phyloP scores from a whole-genome alignment of 2,797 vertebrate species.

The Phalloptychus januarius region DNA sequence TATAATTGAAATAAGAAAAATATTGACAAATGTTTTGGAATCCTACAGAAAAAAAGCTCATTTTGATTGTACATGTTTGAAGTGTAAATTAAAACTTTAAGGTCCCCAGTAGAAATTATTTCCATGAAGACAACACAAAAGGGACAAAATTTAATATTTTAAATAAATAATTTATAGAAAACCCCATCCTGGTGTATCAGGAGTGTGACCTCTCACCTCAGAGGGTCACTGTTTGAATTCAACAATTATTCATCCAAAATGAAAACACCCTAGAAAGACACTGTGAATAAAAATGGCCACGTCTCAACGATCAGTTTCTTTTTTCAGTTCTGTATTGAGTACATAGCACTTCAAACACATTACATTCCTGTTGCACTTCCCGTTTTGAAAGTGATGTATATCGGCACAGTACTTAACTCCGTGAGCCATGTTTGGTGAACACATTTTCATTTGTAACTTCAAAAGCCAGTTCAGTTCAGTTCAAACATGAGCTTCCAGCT shows the following conservation, averaged over 20 bases:
- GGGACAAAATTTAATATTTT: slow-evolving; percentile 55
- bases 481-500: slow-evolving; percentile 14
- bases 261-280: slow-evolving; percentile 82
- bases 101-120: slow-evolving; percentile 17
- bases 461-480: slow-evolving; percentile 15
- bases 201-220: slow-evolving; percentile 44
- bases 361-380: slow-evolving; percentile 73
- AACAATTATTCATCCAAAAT: slow-evolving; percentile 67
- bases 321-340: slow-evolving; percentile 78
- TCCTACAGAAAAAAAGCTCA: background rate
- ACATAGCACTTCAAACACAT: slow-evolving; percentile 84
- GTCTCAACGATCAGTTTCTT: slow-evolving; percentile 71
- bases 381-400: slow-evolving; percentile 74
- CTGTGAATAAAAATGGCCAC: slow-evolving; percentile 79
- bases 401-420: slow-evolving; percentile 81
- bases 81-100: background rate
- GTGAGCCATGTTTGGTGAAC: slow-evolving; percentile 54
- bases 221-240: slow-evolving; percentile 55
- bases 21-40: background rate
- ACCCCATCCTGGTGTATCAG: slow-evolving; percentile 39
- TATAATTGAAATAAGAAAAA: background rate
- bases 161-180: slow-evolving; percentile 73
- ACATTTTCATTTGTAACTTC: slow-evolving; percentile 28
- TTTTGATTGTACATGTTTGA: background rate
- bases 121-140: slow-evolving; percentile 26